phyloP scores from a whole-genome alignment of 2,113 vertebrate genomes.

The Axis porcinus region DNA sequence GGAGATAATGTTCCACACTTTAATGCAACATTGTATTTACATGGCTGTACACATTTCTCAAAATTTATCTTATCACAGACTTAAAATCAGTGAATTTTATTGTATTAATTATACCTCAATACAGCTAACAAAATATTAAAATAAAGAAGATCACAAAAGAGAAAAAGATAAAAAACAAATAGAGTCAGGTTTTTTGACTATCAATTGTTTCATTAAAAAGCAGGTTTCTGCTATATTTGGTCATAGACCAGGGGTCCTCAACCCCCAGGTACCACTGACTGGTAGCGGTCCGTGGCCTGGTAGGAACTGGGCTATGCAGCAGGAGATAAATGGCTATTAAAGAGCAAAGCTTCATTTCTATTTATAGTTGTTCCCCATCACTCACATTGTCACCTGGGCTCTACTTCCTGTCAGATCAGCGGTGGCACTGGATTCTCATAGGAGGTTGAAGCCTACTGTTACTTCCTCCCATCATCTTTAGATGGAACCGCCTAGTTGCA shows the following conservation, averaged over 20 bases:
- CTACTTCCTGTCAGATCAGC: background rate
- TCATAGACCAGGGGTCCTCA: background rate
- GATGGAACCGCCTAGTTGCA: rapidly evolving
- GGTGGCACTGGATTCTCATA: background rate
- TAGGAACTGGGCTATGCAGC: background rate
- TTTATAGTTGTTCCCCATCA: background rate
- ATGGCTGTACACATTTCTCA: background rate
- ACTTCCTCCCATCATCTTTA: background rate
- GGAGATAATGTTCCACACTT: background rate
- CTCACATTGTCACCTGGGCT: background rate
- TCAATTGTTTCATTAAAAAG: background rate
- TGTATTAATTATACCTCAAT: background rate
- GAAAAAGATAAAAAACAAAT: background rate
- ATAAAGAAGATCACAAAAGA: background rate
- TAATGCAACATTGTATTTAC: background rate
- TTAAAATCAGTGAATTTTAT: background rate
- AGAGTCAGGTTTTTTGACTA: background rate
- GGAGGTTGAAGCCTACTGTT: background rate
- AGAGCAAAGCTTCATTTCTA: background rate
- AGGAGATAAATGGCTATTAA: background rate
- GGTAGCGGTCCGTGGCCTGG: background rate
- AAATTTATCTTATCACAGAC: background rate
- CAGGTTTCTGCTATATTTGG: background rate
- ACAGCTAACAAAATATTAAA: background rate
- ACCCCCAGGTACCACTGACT: background rate